phyloP scores from a whole-genome alignment of 1,140 invertebrate species.

The Chymomyza costata region DNA sequence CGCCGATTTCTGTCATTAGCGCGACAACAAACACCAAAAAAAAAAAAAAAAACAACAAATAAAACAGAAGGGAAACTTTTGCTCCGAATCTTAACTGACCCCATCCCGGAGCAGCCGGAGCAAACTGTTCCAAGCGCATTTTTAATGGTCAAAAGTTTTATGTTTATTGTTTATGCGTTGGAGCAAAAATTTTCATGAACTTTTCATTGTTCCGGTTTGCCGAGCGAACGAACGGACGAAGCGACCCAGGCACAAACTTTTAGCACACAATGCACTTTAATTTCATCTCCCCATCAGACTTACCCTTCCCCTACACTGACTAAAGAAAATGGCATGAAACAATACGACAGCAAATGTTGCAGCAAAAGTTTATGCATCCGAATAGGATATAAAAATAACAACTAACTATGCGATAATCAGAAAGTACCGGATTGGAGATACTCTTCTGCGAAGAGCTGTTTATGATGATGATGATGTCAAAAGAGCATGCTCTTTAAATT shows the following conservation, averaged over 20 bases:
- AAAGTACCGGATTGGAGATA: too few relatives aligned
- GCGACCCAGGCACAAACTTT: constrained; percentile 40
- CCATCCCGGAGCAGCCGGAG: constrained; percentile 1
- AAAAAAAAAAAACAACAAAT: constrained; percentile 34
- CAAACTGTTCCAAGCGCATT: constrained; percentile 37
- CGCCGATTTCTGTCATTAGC: constrained; percentile 67
- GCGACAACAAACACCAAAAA: background rate
- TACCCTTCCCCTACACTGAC: background rate
- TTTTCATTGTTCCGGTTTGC: constrained; percentile 72
- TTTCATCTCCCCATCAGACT: constrained; percentile 27
- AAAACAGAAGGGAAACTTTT: constrained; percentile 3
- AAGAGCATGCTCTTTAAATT: too few relatives aligned
- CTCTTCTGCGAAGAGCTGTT: too few relatives aligned
- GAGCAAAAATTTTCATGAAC: constrained; percentile 72
- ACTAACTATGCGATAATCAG: too few relatives aligned
- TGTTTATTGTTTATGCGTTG: constrained; percentile 72
- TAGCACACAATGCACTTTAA: constrained; percentile 69
- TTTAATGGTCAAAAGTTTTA: constrained; percentile 73
- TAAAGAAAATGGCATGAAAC: constrained; percentile 44
- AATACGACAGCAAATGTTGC: constrained; percentile 65
- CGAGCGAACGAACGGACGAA: constrained; percentile 19
- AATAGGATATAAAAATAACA: too few relatives aligned
- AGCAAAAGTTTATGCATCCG: constrained; percentile 67
- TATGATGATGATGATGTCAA: too few relatives aligned
- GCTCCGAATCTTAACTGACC: background rate